Evolutionary conservation across 1,140 invertebrate species (phyloP), one percentile per base, ranked within the genome.

Genomic region (Drosophila ficusphila): DNA sequence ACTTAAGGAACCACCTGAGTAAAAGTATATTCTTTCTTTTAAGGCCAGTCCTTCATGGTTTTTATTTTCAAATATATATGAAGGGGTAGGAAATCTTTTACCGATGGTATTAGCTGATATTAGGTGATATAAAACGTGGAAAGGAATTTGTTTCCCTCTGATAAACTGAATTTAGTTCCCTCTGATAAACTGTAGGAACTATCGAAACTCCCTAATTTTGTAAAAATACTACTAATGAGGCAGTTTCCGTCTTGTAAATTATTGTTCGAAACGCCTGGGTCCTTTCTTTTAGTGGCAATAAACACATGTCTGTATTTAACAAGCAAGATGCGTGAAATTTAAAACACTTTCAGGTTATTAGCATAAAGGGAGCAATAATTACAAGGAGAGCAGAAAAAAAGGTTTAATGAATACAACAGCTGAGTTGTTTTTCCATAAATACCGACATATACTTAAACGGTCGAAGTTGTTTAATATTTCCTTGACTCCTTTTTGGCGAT

Each of bases 281-380:
- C 54, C 54, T 46, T 64, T 31, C 38, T 60, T 64, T 64, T 64
- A 18, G 29, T 21, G 25, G 60, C 29, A 46, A 64, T 64, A 60
- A 64, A 64, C 60, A 60, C 38, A 60, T 64, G 60, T 64, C 42
- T 46, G 60, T 44, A 44, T 60, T 64, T 64, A 64, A 64, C 54
- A 64, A 64, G 60, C 60, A 64, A 60, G 60, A 64, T 33, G 60
- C 60, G 60, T 64, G 60, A 64, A 64, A 64, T 64, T 64, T 60
- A 64, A 64, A 64, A 64, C 60, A 64, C 60, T 64, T 64, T 64
- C 39, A 27, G 60, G 60, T 64, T 64, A 64, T 64, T 64, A 64
- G 61, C 60, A 64, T 64, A 60, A 64, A 60, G 60, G 60, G 34
- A 64, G 60, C 54, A 64, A 61, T 64, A 64, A 64, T 62, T 58